Evolutionary conservation across 2,888 invertebrate genomes (phyloP).

Genomic region (Tryphoninae sp.): DNA sequence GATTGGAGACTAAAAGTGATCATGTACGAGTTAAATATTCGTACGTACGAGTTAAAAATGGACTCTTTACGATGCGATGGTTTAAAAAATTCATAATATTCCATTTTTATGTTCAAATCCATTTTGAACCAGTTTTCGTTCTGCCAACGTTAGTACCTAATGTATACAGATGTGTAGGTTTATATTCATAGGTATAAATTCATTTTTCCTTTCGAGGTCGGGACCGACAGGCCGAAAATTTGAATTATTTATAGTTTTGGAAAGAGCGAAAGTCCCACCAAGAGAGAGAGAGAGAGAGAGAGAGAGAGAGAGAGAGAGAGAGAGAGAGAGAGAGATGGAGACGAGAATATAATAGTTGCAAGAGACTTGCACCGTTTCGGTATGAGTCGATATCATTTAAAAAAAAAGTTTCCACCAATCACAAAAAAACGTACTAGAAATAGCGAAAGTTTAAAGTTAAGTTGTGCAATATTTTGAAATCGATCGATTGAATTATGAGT

Average conservation of each 20-base stretch:
- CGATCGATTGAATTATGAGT: too few species aligned
- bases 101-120: conserved; percentile 64
- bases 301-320: conserved; percentile 26
- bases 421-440: too few species aligned
- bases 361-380: too few species aligned
- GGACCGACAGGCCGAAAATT: conserved; percentile 65
- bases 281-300: conserved; percentile 52
- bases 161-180: neutral
- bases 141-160: neutral
- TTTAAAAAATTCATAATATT: conserved; percentile 69
- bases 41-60: neutral
- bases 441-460: too few species aligned
- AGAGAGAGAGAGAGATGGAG: conserved; percentile 52
- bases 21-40: neutral
- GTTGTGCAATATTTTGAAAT: too few species aligned
- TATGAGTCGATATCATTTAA: too few species aligned
- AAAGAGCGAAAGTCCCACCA: conserved; percentile 59
- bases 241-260: conserved; percentile 73
- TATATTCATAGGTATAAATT: neutral
- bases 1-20: neutral
- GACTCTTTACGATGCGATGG: neutral
- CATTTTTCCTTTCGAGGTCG: conserved; percentile 12
- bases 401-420: too few species aligned
- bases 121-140: conserved; percentile 68
- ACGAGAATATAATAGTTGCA: neutral